Percentiles rank a stretch among this genome's conserved stretches.
These are phyloP conservation scores for Lacerta bilineata DNA, from an alignment of 2,797 vertebrate genomes.

Conservation along the genomic window DNA sequence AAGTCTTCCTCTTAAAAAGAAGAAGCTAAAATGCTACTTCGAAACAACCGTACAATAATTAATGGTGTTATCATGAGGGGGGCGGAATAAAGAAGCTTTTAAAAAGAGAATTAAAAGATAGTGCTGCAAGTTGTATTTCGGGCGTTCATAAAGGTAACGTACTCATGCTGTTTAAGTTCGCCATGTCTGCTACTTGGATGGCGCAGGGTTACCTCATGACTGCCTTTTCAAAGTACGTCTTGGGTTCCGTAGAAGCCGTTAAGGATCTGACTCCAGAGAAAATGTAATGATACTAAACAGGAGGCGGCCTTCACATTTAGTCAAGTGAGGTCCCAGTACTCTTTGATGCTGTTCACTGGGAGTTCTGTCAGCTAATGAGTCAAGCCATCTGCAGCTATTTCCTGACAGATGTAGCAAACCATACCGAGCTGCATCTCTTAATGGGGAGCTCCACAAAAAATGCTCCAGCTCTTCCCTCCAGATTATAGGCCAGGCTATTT, in stretches of 20 bases:
- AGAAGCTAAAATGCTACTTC: slow-evolving; percentile 4
- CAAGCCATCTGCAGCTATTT: slow-evolving; percentile 76
- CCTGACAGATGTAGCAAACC: slow-evolving; percentile 73
- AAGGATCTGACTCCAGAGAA: slow-evolving; percentile 56
- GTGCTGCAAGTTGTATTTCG: background rate
- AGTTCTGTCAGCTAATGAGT: slow-evolving; percentile 75
- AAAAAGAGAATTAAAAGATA: slow-evolving; percentile 21
- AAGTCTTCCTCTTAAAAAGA: background rate
- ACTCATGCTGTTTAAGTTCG: slow-evolving; percentile 20
- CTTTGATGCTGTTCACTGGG: slow-evolving; percentile 65
- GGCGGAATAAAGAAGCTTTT: background rate
- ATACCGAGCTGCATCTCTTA: slow-evolving; percentile 59
- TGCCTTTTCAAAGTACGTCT: background rate
- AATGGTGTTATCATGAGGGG: background rate
- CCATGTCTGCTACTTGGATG: slow-evolving; percentile 39
- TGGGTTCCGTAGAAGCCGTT: slow-evolving; percentile 39
- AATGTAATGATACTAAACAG: slow-evolving; percentile 69
- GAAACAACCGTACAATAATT: background rate
- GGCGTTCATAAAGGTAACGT: slow-evolving; percentile 16
- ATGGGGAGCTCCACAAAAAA: slow-evolving; percentile 48
- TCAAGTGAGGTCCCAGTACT: slow-evolving; percentile 69
- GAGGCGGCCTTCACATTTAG: slow-evolving; percentile 71
- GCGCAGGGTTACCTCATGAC: background rate
- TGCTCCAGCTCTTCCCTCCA: background rate
- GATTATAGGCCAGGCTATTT: slow-evolving; percentile 27